Base-by-base conservation (phyloP, 2,888 invertebrate genomes). In the Cybosia mesomella region DNA sequence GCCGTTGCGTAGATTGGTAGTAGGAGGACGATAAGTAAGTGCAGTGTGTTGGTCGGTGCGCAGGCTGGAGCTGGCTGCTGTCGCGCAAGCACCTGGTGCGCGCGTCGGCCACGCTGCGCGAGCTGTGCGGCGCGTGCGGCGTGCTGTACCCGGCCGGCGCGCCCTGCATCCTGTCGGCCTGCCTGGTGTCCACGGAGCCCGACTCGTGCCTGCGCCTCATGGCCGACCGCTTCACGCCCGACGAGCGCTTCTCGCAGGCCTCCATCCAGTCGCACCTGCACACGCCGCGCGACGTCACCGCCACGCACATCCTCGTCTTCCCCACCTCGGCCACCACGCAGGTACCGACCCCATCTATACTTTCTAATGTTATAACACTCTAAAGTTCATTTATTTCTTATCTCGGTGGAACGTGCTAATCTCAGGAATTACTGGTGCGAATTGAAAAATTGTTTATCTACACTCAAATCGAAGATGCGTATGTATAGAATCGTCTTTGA, bases 291-390 rank as follows among this genome's bases (percentile, higher is more conserved):
- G 99, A 99, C 94, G 98, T 99, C 75, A 98, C 98, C 68, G 98
- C 98, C 90, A 99, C 99, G 71, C 99, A 99, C 90, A 99, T 99
- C 81, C 96, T 99, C 81, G 99, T 99, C 81, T 99, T 99, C 95
- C 99, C 99, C 63, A 99, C 99, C 55, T 99, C 98, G 72, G 98
- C 99, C 58, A 98, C 98, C 68, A 98, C 98, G 70, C 98, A 98
- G 96, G 97, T 97, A 67, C 28, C 28, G 15, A 32, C 43, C 1
- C 36, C 36, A 36, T 15, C 43, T 18, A 28, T 28, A 28, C 3
- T 28, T n/a, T n/a, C n/a, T n/a, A n/a, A n/a, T n/a, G n/a, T n/a
- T n/a, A n/a, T n/a, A n/a, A n/a, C n/a, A n/a, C n/a, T n/a, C n/a
- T n/a, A n/a, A n/a, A n/a, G n/a, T n/a, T n/a, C n/a, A n/a, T n/a